Evolutionary conservation across 53 echinoderm and acorn worm species (phyloP).

Genomic region (Henricia sp.): DNA sequence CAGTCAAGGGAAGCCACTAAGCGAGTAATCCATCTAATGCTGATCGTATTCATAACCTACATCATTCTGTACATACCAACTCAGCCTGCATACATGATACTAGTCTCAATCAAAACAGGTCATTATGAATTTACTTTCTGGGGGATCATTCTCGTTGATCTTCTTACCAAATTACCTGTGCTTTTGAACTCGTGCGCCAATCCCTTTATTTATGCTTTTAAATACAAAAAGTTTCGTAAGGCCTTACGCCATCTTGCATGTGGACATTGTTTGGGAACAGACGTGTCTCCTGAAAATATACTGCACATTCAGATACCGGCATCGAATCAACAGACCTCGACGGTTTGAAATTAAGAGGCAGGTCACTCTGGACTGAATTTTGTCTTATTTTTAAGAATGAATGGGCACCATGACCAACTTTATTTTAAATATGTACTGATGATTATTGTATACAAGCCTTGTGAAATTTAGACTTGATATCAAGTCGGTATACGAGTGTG

Average conservation of each 20-base stretch:
- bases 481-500: no score
- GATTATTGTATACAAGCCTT: no score
- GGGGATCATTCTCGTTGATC: not conserved
- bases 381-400: no score
- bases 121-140: not conserved
- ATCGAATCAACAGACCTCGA: not conserved
- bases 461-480: no score
- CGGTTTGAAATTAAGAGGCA: not conserved
- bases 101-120: not conserved
- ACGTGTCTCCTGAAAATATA: not conserved
- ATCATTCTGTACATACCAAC: slow-evolving; percentile 31
- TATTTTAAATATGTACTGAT: no score
- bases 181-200: slow-evolving; percentile 86
- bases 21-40: slow-evolving; percentile 32
- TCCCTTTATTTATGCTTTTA: slow-evolving; percentile 96
- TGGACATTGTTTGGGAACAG: not conserved
- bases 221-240: slow-evolving; percentile 95
- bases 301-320: not conserved
- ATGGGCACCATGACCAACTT: no score
- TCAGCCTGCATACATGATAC: slow-evolving; percentile 43
- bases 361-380: no score
- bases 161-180: slow-evolving; percentile 20
- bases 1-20: slow-evolving; percentile 16
- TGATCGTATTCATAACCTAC: slow-evolving; percentile 18
- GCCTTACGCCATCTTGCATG: slow-evolving; percentile 63